Conservation (phyloP, 2,797 vertebrate genomes). For the Brotogeris chrysoptera region DNA sequence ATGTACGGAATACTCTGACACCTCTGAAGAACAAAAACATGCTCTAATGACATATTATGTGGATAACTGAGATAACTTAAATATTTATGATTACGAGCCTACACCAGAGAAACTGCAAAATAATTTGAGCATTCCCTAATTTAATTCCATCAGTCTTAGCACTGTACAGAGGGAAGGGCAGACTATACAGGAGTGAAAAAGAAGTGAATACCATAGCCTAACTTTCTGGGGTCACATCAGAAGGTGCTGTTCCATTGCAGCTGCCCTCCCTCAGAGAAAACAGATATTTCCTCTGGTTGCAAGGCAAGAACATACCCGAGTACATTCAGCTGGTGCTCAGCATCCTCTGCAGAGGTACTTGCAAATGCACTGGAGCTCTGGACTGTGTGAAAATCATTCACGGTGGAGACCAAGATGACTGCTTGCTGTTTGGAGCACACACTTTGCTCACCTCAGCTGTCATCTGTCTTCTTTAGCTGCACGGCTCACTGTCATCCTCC, state of each 20-base stretch:
- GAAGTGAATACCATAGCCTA: not conserved
- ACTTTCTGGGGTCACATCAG: not conserved
- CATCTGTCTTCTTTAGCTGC: not conserved
- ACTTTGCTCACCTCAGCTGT: not conserved
- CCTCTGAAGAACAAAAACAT: not conserved
- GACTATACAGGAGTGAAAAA: not conserved
- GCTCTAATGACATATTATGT: not conserved
- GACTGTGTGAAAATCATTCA: not conserved
- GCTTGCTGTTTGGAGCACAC: not conserved
- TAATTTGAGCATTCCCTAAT: not conserved
- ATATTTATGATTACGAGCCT: not conserved
- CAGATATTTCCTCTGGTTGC: not conserved
- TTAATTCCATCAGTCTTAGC: not conserved
- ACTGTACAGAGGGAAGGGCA: not conserved
- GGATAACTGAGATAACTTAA: not conserved
- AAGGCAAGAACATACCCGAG: not conserved
- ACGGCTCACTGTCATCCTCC: accelerated
- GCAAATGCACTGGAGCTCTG: not conserved
- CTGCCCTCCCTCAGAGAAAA: not conserved
- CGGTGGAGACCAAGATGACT: accelerated
- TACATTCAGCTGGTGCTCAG: not conserved
- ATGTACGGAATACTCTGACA: not conserved
- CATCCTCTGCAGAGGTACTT: not conserved
- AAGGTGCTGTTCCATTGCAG: not conserved
- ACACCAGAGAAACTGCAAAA: not conserved